Conservation (phyloP, 2,888 invertebrate species). For the Lasioglossum vierecki region DNA sequence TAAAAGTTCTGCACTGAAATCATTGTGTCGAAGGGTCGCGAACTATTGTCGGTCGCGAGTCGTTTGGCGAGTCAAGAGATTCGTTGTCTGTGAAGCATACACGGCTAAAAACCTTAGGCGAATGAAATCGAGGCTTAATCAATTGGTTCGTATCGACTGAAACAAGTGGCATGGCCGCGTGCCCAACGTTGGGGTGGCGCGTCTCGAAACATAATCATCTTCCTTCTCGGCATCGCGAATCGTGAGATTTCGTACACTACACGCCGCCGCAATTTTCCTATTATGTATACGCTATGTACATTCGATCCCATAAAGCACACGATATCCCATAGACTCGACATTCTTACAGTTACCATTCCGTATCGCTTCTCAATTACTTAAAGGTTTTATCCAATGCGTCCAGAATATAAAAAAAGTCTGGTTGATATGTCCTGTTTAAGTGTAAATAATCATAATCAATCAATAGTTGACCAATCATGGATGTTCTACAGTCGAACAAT, state of each 20-base stretch:
- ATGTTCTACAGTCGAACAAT: background rate
- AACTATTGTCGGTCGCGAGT: slow-evolving; percentile 52
- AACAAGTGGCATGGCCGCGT: slow-evolving; percentile 60
- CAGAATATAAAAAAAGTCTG: background rate
- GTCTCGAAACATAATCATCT: slow-evolving; percentile 51
- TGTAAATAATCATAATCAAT: slow-evolving; percentile 15
- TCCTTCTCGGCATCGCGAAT: slow-evolving; percentile 46
- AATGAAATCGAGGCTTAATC: slow-evolving; percentile 45
- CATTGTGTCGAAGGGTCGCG: slow-evolving; percentile 31
- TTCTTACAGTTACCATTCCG: slow-evolving; percentile 17
- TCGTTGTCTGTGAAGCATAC: slow-evolving; percentile 64
- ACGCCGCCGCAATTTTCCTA: slow-evolving; percentile 44
- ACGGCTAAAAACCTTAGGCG: slow-evolving; percentile 52
- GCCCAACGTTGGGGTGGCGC: slow-evolving; percentile 32
- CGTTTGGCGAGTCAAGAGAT: slow-evolving; percentile 54
- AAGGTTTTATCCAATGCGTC: background rate
- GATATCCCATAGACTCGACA: slow-evolving; percentile 31
- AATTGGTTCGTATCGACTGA: slow-evolving; percentile 53
- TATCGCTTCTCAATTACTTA: background rate
- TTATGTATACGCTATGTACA: slow-evolving; percentile 55
- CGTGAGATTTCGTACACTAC: slow-evolving; percentile 45
- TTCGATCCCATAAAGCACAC: slow-evolving; percentile 55
- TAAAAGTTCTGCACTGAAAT: slow-evolving; percentile 27
- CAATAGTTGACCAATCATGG: background rate
- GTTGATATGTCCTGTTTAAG: slow-evolving; percentile 31